Evolutionary conservation across 2,888 invertebrate species (phyloP).

Genomic region (Sepioteuthis lessoniana): DNA sequence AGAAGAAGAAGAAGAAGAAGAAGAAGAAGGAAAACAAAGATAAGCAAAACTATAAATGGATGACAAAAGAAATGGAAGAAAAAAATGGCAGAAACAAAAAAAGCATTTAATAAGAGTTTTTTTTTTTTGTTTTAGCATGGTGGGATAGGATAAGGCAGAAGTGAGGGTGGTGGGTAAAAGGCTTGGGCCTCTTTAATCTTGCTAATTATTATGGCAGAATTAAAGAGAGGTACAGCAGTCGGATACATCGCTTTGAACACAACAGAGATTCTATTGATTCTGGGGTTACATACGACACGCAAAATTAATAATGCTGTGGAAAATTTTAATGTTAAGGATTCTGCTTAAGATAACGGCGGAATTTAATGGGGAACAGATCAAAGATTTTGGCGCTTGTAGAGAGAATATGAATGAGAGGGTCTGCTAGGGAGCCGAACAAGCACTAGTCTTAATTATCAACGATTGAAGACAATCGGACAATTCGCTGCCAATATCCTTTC

Average conservation of each 20-base stretch:
- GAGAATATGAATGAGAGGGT: not conserved
- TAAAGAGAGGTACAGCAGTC: conserved; percentile 44
- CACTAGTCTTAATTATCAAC: conserved; percentile 40
- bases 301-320: conserved; percentile 47
- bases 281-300: conserved; percentile 43
- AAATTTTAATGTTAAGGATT: conserved; percentile 44
- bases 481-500: conserved; percentile 39
- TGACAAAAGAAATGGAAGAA: not conserved
- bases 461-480: conserved; percentile 38
- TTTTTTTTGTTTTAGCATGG: not conserved
- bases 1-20: not conserved
- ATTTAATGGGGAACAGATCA: conserved; percentile 46
- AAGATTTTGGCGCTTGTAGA: conserved; percentile 35
- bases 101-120: not conserved
- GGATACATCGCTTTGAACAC: conserved; percentile 43
- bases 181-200: conserved; percentile 36
- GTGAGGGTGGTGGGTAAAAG: not conserved
- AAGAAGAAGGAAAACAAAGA: not conserved
- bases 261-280: conserved; percentile 44
- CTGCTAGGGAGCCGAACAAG: not conserved
- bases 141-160: not conserved
- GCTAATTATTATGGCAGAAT: conserved; percentile 40
- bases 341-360: conserved; percentile 47
- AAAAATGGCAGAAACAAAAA: not conserved
- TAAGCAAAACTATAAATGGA: conserved; percentile 11